Evolutionary conservation across 2,797 vertebrate genomes (phyloP), one percentile per base, ranked within the genome.

Genomic region (Cyclopterus lumpus): DNA sequence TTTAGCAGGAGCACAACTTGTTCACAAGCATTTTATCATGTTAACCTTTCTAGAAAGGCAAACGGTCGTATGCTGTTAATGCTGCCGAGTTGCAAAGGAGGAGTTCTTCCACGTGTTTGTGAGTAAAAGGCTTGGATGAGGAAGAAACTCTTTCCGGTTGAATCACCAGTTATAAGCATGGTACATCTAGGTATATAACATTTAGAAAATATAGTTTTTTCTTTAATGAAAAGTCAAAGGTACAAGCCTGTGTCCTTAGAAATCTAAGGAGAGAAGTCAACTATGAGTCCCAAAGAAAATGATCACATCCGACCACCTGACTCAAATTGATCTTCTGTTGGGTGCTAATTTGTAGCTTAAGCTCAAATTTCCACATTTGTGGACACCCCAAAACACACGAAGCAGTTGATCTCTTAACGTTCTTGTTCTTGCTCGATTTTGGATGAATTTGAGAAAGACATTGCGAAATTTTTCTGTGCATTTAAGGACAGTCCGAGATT

Each of bases 1-100:
- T 54, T 63, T 53, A n/a, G 54, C 36, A 48, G 28, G 53, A 18
- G 67, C 15, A 24, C 28, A 49, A n/a, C 49, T 59, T 60, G 61
- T 18, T 44, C 34, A 42, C 46, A 22, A 0, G 15, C 8, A n/a
- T n/a, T 14, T 0, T 2, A 4, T 9, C 48, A 51, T 22, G 22
- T 51, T 51, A 24, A 70, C n/a, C 22, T 54, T 42, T 38, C 0
- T 4, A 1, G 9, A 1, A 0, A 6, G 2, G 11, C 20, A 2
- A 49, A 60, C 49, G 5, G 4, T 55, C 69, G 68, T 11, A 15
- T 4, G 6, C 2, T 57, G 53, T 58, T 49, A 2, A 44, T 18
- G 26, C 36, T 30, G 8, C 8, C 22, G 9, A 36, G 8, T 24
- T 51, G 24, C 10, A 10, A 49, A 51, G 11, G 51, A 48, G 8